Conservation (phyloP, 2,888 invertebrate species). For the Odontocolon sp. region DNA sequence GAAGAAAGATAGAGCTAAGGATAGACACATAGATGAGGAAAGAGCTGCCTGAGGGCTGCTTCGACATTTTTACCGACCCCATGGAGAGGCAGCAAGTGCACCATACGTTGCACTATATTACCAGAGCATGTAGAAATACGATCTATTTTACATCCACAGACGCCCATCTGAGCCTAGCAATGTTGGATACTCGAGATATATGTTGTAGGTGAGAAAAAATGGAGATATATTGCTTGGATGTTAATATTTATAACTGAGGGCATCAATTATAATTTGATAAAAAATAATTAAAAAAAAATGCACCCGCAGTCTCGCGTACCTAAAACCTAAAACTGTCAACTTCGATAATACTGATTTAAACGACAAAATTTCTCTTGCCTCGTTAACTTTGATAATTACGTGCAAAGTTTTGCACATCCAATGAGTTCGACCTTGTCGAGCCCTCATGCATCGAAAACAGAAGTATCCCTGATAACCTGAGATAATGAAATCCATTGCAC, state of each 20-base stretch:
- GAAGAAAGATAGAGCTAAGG: constrained; percentile 44
- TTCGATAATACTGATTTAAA: not conserved
- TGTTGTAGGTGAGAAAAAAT: not conserved
- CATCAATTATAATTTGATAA: no score
- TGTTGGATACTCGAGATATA: not conserved
- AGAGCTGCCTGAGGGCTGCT: constrained; percentile 63
- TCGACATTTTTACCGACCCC: constrained; percentile 74
- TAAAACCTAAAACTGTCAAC: constrained; percentile 34
- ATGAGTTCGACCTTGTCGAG: constrained; percentile 1
- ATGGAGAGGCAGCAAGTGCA: constrained; percentile 76
- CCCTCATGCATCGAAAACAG: constrained; percentile 17
- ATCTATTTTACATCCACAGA: constrained; percentile 34
- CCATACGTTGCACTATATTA: constrained; percentile 56
- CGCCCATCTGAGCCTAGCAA: constrained; percentile 9
- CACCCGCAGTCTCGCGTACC: constrained; percentile 28
- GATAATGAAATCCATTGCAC: constrained; percentile 16
- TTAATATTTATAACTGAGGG: not conserved
- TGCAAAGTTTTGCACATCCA: not conserved
- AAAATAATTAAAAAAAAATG: not conserved
- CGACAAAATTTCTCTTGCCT: constrained; percentile 13
- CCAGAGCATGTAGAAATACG: constrained; percentile 33
- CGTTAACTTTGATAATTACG: not conserved
- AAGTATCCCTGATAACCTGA: constrained; percentile 6
- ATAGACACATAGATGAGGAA: constrained; percentile 47
- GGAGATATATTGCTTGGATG: not conserved